These are phyloP conservation scores for Phataginus tetradactyla DNA, from an alignment of 2,797 vertebrate species.

Conservation along the genomic window DNA sequence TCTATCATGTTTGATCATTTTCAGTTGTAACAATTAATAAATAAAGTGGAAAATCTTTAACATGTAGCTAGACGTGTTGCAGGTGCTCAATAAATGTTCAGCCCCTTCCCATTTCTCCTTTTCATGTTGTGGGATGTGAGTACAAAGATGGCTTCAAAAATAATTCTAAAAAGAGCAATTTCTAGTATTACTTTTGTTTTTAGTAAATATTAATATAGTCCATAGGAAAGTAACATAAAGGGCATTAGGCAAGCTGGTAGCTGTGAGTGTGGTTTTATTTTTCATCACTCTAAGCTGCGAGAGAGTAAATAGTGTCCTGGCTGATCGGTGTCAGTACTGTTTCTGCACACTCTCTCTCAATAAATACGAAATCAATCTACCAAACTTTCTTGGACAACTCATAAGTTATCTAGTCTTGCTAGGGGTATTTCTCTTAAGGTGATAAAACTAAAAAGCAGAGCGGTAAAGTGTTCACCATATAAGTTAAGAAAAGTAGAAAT, in stretches of 20 bases:
- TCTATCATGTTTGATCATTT: neutral
- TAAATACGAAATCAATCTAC: constrained; percentile 1
- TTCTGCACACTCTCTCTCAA: neutral
- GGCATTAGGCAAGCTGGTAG: neutral
- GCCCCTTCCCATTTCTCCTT: neutral
- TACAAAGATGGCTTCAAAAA: neutral
- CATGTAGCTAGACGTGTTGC: neutral
- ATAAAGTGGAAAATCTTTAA: neutral
- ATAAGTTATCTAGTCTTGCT: neutral
- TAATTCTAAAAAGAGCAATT: neutral
- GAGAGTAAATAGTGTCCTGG: neutral
- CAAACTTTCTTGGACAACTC: neutral
- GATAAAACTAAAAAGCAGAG: neutral
- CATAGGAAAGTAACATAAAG: neutral
- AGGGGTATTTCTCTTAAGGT: neutral
- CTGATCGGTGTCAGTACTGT: neutral
- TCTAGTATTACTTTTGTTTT: neutral
- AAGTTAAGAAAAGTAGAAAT: neutral
- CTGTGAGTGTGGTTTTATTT: neutral
- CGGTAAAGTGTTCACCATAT: neutral
- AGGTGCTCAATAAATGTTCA: neutral
- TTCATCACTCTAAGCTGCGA: neutral
- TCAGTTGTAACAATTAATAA: neutral
- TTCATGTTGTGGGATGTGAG: neutral
- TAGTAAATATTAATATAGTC: neutral